phyloP scores from a whole-genome alignment of 2,797 vertebrate species.

The Anguilla anguilla region DNA sequence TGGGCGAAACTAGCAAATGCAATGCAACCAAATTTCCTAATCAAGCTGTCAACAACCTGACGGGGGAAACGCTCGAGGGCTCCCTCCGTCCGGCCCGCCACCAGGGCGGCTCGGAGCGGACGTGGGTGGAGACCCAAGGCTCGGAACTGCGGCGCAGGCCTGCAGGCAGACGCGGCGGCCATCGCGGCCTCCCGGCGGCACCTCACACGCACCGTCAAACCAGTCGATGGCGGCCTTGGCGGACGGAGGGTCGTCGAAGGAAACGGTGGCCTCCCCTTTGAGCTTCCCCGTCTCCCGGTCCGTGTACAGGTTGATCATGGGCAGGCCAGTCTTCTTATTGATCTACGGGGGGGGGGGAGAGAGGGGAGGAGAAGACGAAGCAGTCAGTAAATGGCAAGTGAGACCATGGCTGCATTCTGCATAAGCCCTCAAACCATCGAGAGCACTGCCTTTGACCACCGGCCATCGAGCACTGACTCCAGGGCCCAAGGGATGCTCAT shows the following conservation, averaged over 20 bases:
- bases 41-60: too few relatives aligned
- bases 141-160: background rate
- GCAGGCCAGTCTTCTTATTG: constrained; percentile 89
- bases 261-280: constrained; percentile 89
- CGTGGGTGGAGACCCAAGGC: too few relatives aligned
- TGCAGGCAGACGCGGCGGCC: background rate
- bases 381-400: background rate
- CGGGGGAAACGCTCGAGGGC: background rate
- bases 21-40: too few relatives aligned
- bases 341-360: constrained; percentile 60
- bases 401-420: too few relatives aligned
- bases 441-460: too few relatives aligned
- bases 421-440: too few relatives aligned
- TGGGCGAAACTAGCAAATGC: too few relatives aligned
- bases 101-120: background rate
- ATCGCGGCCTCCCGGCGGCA: background rate
- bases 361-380: background rate
- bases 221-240: constrained; percentile 91
- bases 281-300: constrained; percentile 88
- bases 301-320: constrained; percentile 92
- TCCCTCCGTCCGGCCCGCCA: background rate
- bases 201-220: constrained; percentile 79
- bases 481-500: too few relatives aligned
- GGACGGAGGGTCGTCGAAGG: constrained; percentile 89
- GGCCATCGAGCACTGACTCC: too few relatives aligned